A percentile compares a stretch with the other conserved stretches of the same genome.
These are phyloP conservation scores for Phalloptychus januarius DNA, from an alignment of 2,797 vertebrate genomes.

Conservation along the genomic window DNA sequence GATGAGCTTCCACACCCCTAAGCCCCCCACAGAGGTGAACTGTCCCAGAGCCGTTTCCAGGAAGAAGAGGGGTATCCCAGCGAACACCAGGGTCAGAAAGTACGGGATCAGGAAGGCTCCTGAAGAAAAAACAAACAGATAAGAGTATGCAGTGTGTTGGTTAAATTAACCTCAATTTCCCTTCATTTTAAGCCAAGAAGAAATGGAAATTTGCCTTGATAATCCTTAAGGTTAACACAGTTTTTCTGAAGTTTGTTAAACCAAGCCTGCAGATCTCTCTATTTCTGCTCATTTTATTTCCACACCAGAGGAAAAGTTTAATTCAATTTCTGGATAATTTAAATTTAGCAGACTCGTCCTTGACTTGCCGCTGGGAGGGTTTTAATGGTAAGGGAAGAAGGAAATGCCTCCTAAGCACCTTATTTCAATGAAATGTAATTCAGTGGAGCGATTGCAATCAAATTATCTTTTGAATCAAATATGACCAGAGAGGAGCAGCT, in stretches of 20 bases:
- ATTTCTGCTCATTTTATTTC: constrained; percentile 10
- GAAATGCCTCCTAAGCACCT: constrained; percentile 3
- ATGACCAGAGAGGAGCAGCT: background rate
- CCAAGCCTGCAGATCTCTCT: constrained; percentile 3
- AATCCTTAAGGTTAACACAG: background rate
- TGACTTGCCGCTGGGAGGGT: background rate
- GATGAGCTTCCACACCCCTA: constrained; percentile 91
- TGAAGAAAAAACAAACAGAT: constrained; percentile 50
- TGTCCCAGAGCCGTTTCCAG: constrained; percentile 91
- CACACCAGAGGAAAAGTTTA: constrained; percentile 4
- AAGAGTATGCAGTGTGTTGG: background rate
- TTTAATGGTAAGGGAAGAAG: constrained; percentile 5
- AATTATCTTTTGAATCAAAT: background rate
- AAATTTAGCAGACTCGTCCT: constrained; percentile 5
- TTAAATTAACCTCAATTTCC: background rate
- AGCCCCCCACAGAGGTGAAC: constrained; percentile 88
- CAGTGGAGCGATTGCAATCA: background rate
- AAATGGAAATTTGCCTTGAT: background rate
- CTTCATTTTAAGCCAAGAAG: background rate
- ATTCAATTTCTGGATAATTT: background rate
- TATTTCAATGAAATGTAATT: background rate
- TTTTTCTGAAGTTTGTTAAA: constrained; percentile 5
- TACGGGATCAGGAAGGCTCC: constrained; percentile 94
- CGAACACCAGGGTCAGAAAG: constrained; percentile 90
- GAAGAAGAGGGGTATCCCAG: constrained; percentile 91